Conservation (phyloP, 2,797 vertebrate genomes). For the Galago senegalensis region DNA sequence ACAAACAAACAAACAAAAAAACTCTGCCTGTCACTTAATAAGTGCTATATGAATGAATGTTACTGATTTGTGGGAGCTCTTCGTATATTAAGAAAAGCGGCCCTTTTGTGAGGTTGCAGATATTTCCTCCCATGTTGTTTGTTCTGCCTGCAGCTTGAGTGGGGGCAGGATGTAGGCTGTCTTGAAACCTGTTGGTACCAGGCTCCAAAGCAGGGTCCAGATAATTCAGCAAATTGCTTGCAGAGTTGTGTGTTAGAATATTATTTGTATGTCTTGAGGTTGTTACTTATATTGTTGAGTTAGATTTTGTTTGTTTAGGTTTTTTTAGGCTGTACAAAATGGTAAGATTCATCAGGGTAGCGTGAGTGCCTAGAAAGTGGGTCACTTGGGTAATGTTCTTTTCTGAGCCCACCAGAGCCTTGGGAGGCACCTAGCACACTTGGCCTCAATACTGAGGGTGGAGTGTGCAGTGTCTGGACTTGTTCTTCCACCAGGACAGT, state of each 20-base stretch:
- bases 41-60: too few species aligned
- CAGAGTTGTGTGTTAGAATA: neutral
- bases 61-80: neutral
- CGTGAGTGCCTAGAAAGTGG: neutral
- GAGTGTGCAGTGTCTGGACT: neutral
- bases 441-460: neutral
- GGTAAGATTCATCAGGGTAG: neutral
- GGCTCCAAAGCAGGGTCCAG: neutral
- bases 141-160: neutral
- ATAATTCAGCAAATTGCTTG: neutral
- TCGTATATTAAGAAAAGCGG: neutral
- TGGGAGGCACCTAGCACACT: neutral
- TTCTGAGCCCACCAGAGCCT: neutral
- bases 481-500: neutral
- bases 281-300: neutral
- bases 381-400: neutral
- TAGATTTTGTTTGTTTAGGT: neutral
- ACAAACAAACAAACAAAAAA: too few species aligned
- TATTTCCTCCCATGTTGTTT: neutral
- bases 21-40: fast-evolving
- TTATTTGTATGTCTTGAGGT: neutral
- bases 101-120: neutral
- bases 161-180: neutral
- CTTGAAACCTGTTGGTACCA: neutral
- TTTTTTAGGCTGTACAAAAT: neutral